A percentile compares a stretch with the other conserved stretches of the same genome.
These are phyloP conservation scores for Gorsachius magnificus DNA, from an alignment of 2,797 vertebrate genomes.

Conservation along the genomic window DNA sequence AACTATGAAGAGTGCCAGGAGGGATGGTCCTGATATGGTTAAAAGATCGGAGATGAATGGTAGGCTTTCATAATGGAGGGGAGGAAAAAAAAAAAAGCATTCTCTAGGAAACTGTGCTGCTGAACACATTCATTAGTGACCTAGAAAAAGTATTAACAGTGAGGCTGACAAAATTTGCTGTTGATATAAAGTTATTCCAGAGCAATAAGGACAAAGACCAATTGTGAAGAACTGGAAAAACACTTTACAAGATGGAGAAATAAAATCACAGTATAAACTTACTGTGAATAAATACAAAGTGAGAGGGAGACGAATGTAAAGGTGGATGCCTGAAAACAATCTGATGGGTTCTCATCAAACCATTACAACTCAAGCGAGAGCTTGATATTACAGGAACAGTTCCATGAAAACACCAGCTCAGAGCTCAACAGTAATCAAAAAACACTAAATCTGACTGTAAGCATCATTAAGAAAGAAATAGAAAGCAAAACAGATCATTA, in stretches of 20 bases:
- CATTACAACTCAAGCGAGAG: background rate
- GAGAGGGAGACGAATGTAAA: background rate
- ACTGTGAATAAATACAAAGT: background rate
- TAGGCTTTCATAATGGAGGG: background rate
- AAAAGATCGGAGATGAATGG: background rate
- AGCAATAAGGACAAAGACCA: background rate
- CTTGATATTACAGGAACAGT: background rate
- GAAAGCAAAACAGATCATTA: slow-evolving; percentile 2
- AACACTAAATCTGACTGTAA: background rate
- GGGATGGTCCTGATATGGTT: background rate
- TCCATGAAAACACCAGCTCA: background rate
- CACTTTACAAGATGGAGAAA: background rate
- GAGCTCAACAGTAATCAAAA: slow-evolving; percentile 1
- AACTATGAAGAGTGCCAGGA: background rate
- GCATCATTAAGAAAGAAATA: slow-evolving; percentile 17
- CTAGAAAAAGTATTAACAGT: background rate
- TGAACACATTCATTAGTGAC: background rate
- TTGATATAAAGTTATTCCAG: background rate
- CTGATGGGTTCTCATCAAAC: background rate
- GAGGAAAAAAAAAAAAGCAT: background rate
- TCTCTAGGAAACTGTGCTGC: background rate
- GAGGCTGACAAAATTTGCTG: background rate
- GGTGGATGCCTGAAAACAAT: background rate
- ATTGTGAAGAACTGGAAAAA: background rate
- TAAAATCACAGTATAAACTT: background rate